Evolutionary conservation across 2,113 vertebrate genomes (phyloP).

Genomic region (Bungarus multicinctus): DNA sequence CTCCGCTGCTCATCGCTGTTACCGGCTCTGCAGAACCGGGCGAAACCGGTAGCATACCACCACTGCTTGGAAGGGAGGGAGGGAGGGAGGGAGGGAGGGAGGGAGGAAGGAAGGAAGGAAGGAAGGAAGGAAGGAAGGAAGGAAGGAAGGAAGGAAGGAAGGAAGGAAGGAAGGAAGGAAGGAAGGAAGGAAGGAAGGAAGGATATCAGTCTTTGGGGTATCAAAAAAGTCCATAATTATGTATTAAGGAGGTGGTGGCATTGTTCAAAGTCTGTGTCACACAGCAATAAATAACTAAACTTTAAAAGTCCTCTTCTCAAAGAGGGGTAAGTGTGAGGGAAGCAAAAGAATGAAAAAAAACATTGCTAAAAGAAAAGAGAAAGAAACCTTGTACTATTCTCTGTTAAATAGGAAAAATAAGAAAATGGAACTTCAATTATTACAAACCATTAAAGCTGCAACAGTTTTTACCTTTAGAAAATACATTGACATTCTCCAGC

Average conservation of each 20-base stretch:
- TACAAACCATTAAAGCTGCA: conserved; percentile 15
- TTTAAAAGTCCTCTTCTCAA: conserved; percentile 15
- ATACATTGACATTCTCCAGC: background rate
- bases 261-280: conserved; percentile 15
- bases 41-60: no score
- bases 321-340: background rate
- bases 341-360: background rate
- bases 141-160: background rate
- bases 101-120: background rate
- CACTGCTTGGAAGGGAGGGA: no score
- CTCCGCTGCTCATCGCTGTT: no score
- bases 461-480: conserved; percentile 5
- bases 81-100: no score
- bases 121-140: background rate
- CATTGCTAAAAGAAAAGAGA: background rate
- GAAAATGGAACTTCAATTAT: conserved; percentile 18
- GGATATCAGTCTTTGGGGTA: background rate
- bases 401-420: conserved; percentile 24
- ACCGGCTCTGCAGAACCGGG: no score
- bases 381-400: background rate
- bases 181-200: background rate
- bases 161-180: background rate
- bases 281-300: conserved; percentile 6
- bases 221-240: background rate
- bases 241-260: background rate